phyloP scores from a whole-genome alignment of 2,888 invertebrate genomes.

The Nomada fabriciana region DNA sequence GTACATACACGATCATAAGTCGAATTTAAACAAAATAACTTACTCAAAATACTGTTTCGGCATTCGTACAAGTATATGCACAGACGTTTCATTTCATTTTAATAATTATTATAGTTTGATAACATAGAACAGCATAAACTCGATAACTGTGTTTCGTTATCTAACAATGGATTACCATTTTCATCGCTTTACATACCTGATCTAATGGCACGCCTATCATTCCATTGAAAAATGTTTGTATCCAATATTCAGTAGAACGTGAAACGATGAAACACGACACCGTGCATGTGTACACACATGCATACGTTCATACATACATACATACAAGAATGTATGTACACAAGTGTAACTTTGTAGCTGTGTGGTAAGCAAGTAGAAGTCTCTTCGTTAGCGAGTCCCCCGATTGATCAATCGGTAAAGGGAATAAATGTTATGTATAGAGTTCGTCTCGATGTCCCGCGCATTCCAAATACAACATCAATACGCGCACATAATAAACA shows the following conservation, averaged over 20 bases:
- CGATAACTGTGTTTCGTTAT: neutral
- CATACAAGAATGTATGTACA: constrained; percentile 13
- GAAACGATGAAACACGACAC: constrained; percentile 56
- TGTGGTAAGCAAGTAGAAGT: constrained; percentile 39
- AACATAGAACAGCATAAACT: constrained; percentile 1
- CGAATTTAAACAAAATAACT: neutral
- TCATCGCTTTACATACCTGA: constrained; percentile 46
- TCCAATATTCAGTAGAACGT: constrained; percentile 45
- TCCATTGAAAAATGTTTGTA: constrained; percentile 52
- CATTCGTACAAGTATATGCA: constrained; percentile 1
- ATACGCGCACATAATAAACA: constrained; percentile 39
- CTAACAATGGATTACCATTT: constrained; percentile 25
- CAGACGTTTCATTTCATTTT: constrained; percentile 38
- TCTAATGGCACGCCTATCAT: constrained; percentile 56
- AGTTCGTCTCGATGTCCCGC: constrained; percentile 23
- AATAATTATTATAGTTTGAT: constrained; percentile 19
- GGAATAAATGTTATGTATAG: constrained; percentile 33
- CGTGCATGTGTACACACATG: constrained; percentile 27
- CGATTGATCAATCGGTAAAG: constrained; percentile 62
- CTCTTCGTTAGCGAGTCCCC: constrained; percentile 40
- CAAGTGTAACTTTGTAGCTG: constrained; percentile 35
- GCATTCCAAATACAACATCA: constrained; percentile 35
- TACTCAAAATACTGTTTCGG: neutral
- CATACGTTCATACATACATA: constrained; percentile 5
- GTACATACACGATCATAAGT: neutral